phyloP scores from a whole-genome alignment of 1,140 invertebrate species.

The Nylanderia fulva region DNA sequence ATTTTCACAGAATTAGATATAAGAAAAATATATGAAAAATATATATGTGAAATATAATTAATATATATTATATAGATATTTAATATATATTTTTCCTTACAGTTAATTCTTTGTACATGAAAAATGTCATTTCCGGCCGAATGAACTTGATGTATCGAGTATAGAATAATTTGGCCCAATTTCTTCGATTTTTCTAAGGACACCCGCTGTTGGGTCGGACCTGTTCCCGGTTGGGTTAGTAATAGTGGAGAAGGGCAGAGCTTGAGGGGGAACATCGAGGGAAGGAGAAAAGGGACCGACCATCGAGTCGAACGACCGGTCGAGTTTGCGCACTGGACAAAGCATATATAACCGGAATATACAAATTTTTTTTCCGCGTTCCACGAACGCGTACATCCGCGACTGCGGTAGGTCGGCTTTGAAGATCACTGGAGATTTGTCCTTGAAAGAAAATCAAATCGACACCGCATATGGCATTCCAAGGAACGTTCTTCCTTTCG shows the following conservation, averaged over 20 bases:
- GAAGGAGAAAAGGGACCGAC: background rate
- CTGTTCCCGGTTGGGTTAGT: conserved; percentile 60
- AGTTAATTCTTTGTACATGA: background rate
- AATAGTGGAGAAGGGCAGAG: background rate
- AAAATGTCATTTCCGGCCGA: background rate
- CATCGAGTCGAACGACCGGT: conserved; percentile 70
- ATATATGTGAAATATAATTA: no score
- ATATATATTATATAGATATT: no score
- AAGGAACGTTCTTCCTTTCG: background rate
- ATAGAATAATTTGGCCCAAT: background rate
- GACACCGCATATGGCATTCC: background rate
- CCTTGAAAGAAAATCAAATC: conserved; percentile 47
- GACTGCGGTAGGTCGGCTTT: conserved; percentile 61
- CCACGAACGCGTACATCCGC: conserved; percentile 3
- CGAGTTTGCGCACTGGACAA: conserved; percentile 73
- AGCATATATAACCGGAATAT: conserved; percentile 60
- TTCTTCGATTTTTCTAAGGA: background rate
- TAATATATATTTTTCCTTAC: no score
- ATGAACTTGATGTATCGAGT: background rate
- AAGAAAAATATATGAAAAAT: no score
- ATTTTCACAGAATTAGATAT: no score
- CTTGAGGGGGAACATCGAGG: background rate
- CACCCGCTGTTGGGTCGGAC: conserved; percentile 47
- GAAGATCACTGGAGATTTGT: conserved; percentile 54
- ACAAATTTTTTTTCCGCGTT: conserved; percentile 62